These are phyloP conservation scores for Chloroceryle amazona DNA, from an alignment of 2,797 vertebrate genomes.

Conservation along the genomic window DNA sequence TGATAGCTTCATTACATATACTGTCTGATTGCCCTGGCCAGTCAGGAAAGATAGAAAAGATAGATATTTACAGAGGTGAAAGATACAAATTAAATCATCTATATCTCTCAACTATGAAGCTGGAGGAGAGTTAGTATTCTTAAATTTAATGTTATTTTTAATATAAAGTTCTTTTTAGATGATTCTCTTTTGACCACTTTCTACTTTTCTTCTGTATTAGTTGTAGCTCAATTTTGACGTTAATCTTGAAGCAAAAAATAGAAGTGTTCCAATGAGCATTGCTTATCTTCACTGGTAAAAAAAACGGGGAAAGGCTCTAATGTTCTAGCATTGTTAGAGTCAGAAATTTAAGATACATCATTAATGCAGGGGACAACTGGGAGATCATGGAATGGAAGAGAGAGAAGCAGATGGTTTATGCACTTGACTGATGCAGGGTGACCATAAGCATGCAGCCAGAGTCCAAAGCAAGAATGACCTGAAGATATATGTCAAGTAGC, in stretches of 20 bases:
- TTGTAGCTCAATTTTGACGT: background rate
- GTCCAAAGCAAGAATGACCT: background rate
- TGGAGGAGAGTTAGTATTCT: background rate
- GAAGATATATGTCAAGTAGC: background rate
- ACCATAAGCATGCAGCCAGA: background rate
- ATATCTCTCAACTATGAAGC: background rate
- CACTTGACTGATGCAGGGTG: background rate
- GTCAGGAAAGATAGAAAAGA: background rate
- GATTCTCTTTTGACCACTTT: background rate
- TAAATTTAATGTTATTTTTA: too few relatives aligned
- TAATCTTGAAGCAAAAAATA: background rate
- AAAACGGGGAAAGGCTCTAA: background rate
- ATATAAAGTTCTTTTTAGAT: background rate
- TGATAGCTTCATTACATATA: background rate
- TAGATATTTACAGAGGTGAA: background rate
- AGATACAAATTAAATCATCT: background rate
- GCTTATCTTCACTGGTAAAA: background rate
- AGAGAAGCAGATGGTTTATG: fast-evolving
- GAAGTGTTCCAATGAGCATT: background rate
- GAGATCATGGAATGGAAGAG: background rate
- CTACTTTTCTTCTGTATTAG: background rate
- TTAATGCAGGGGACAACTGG: background rate
- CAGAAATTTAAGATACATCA: background rate
- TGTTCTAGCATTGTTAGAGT: background rate
- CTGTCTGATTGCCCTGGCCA: background rate